These are phyloP conservation scores for Loris lydekkerianus DNA, from an alignment of 2,797 vertebrate species.

Conservation along the genomic window DNA sequence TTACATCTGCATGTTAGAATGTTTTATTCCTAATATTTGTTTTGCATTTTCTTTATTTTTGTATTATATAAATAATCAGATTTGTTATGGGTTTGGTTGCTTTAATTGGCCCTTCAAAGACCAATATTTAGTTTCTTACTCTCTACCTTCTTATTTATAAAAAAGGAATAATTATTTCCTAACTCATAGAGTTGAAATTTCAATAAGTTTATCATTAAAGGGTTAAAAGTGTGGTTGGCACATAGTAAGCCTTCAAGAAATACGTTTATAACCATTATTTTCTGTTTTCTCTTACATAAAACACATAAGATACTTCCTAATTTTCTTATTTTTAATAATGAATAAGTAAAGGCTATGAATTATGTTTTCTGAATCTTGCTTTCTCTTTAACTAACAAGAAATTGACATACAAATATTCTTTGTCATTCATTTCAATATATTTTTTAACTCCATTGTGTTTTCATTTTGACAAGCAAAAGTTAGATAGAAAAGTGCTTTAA, in stretches of 20 bases:
- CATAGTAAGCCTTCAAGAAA: background rate
- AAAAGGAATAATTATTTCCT: background rate
- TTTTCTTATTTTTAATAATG: constrained; percentile 48
- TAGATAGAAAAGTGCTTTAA: background rate
- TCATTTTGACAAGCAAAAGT: background rate
- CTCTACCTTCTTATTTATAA: constrained; percentile 4
- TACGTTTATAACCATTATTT: background rate
- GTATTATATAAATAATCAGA: background rate
- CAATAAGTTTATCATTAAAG: background rate
- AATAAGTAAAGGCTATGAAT: background rate
- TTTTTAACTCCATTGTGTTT: background rate
- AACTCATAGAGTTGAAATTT: background rate
- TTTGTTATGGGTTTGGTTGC: background rate
- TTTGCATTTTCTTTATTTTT: constrained; percentile 46
- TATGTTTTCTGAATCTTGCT: background rate
- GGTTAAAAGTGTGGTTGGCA: background rate
- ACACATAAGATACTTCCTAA: background rate
- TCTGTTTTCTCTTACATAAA: background rate
- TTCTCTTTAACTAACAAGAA: background rate
- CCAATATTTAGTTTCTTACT: background rate
- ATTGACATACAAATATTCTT: background rate
- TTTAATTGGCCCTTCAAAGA: constrained; percentile 31
- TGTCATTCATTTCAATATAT: background rate
- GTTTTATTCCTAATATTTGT: constrained; percentile 12
- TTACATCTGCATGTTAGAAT: background rate